phyloP scores from a whole-genome alignment of 1,140 invertebrate genomes.

The Plectrocnemia conspersa region DNA sequence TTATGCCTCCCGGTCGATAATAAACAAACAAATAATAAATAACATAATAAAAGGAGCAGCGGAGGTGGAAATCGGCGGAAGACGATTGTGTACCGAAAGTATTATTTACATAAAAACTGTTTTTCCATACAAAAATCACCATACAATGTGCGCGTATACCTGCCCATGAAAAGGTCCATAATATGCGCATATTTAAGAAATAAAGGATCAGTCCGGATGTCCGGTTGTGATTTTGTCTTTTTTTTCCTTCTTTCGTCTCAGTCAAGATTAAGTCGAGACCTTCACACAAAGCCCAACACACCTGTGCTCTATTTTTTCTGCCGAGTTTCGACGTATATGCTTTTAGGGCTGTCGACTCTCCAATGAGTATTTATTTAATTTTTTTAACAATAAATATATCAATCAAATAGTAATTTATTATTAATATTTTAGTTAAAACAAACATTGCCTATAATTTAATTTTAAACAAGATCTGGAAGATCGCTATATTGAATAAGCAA shows the following conservation, averaged over 20 bases:
- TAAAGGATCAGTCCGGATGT: conserved; percentile 33
- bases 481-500: too few relatives aligned
- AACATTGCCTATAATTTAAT: too few relatives aligned
- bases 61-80: conserved; percentile 10
- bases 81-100: not conserved
- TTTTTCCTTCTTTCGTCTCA: conserved; percentile 12
- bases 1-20: not conserved
- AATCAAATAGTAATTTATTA: too few relatives aligned
- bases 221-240: conserved; percentile 31
- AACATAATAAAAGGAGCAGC: not conserved
- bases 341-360: too few relatives aligned
- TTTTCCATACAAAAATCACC: conserved; percentile 16
- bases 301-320: conserved; percentile 27
- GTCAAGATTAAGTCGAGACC: conserved; percentile 14
- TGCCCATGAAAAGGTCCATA: conserved; percentile 22
- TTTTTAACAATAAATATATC: too few relatives aligned
- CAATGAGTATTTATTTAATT: too few relatives aligned
- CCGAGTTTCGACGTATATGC: not conserved
- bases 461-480: too few relatives aligned
- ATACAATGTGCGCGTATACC: conserved; percentile 17
- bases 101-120: conserved; percentile 23
- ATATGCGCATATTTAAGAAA: conserved; percentile 31
- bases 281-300: conserved; percentile 21
- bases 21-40: not conserved
- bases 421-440: too few relatives aligned